Conservation (phyloP, 2,888 invertebrate genomes). For the Eulithis testata region DNA sequence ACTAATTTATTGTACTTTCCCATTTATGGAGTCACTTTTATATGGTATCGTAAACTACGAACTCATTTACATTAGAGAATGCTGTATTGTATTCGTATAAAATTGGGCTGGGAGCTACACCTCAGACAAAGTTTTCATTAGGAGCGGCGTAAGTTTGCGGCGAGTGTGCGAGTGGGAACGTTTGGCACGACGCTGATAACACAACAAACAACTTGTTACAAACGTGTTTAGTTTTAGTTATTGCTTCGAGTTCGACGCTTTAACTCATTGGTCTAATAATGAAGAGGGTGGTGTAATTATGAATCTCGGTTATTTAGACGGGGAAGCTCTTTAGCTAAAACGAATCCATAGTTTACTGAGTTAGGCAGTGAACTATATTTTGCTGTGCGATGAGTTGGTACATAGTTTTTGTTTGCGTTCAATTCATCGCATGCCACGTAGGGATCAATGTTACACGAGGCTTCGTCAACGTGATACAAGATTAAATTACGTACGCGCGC, state of each 20-base stretch:
- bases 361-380: slow-evolving; percentile 18
- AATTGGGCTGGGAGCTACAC: slow-evolving; percentile 62
- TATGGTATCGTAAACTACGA: slow-evolving; percentile 19
- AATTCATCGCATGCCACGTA: slow-evolving; percentile 44
- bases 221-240: slow-evolving; percentile 84
- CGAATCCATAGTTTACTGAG: slow-evolving; percentile 19
- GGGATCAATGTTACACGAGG: slow-evolving; percentile 57
- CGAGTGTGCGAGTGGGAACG: slow-evolving; percentile 75
- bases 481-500: slow-evolving; percentile 71
- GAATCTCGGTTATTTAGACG: slow-evolving; percentile 59
- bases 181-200: slow-evolving; percentile 82
- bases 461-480: slow-evolving; percentile 72
- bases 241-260: slow-evolving; percentile 80
- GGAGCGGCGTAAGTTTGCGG: slow-evolving; percentile 76
- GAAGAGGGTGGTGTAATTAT: slow-evolving; percentile 71
- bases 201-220: slow-evolving; percentile 84
- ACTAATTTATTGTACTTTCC: slow-evolving; percentile 55
- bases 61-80: slow-evolving; percentile 29
- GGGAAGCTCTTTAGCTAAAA: slow-evolving; percentile 37
- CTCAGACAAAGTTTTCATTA: slow-evolving; percentile 80
- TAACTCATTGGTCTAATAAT: slow-evolving; percentile 81
- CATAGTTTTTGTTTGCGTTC: slow-evolving; percentile 43
- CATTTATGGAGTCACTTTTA: slow-evolving; percentile 45
- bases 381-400: slow-evolving; percentile 4
- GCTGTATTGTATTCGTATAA: slow-evolving; percentile 54